Conservation (phyloP, 1,140 invertebrate species). For the Aporrectodea caliginosa region DNA sequence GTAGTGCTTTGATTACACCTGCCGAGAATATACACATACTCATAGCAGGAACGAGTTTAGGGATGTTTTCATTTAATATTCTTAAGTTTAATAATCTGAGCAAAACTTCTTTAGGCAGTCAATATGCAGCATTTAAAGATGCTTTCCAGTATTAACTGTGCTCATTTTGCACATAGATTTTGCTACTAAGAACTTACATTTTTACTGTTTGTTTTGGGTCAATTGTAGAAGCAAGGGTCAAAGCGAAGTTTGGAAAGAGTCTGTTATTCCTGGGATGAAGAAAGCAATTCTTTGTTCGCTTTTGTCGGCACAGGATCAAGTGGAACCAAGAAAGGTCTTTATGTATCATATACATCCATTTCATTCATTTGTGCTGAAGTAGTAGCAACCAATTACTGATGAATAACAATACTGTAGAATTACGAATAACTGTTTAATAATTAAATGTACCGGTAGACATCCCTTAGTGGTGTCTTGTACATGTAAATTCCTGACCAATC, state of each 20-base stretch:
- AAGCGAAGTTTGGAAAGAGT: constrained; percentile 46
- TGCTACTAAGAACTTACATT: neutral
- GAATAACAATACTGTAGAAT: too few species aligned
- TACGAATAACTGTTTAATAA: too few species aligned
- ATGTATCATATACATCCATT: too few species aligned
- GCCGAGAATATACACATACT: neutral
- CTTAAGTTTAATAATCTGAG: neutral
- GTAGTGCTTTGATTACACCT: neutral
- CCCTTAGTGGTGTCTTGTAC: too few species aligned
- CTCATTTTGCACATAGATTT: neutral
- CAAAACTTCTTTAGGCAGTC: neutral
- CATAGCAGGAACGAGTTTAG: neutral
- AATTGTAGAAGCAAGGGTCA: constrained; percentile 40
- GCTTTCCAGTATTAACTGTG: neutral
- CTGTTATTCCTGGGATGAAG: constrained; percentile 85
- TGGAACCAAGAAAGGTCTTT: constrained; percentile 78
- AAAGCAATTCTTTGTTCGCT: constrained; percentile 80
- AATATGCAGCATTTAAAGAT: neutral
- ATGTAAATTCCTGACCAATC: too few species aligned
- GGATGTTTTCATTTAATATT: neutral
- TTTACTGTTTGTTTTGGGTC: neutral
- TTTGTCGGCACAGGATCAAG: constrained; percentile 72
- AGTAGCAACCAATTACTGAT: too few species aligned
- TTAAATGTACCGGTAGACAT: too few species aligned
- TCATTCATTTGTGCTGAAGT: too few species aligned